Conservation (phyloP, 2,888 invertebrate species). For the Halictus quadricinctus region DNA sequence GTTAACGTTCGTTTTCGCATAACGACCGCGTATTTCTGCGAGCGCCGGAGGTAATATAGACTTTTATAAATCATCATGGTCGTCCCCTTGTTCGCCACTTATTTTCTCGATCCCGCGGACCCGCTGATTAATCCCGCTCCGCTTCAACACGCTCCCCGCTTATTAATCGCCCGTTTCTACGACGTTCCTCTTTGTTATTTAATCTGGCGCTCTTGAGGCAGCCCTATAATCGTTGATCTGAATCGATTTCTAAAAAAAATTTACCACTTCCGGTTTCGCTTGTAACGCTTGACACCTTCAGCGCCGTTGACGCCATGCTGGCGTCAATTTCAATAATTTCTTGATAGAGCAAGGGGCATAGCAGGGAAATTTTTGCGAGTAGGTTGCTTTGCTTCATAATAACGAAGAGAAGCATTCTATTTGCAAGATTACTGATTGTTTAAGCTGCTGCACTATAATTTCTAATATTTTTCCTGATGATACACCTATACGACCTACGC, state of each 20-base stretch:
- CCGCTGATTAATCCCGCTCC: conserved; percentile 10
- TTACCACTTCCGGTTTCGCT: background rate
- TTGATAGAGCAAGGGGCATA: background rate
- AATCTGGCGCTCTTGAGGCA: background rate
- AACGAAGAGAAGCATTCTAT: background rate
- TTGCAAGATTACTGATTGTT: background rate
- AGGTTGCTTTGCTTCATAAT: too few species aligned
- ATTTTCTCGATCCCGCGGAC: conserved; percentile 7
- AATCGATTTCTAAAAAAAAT: background rate
- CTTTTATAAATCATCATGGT: conserved; percentile 24
- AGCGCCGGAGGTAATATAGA: background rate
- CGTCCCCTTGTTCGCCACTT: background rate
- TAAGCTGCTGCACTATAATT: background rate
- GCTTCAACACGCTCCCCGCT: background rate
- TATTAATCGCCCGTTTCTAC: conserved; percentile 1
- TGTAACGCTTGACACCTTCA: background rate
- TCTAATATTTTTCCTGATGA: background rate
- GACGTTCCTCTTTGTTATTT: background rate
- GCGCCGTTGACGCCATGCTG: background rate
- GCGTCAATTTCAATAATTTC: background rate
- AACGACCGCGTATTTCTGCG: conserved; percentile 18
- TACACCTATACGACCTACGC: background rate
- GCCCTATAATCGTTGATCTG: background rate
- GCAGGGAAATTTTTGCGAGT: background rate
- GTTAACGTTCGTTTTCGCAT: conserved; percentile 47